Evolutionary conservation across 2,888 invertebrate genomes (phyloP).

Genomic region (Apamea epomidion): DNA sequence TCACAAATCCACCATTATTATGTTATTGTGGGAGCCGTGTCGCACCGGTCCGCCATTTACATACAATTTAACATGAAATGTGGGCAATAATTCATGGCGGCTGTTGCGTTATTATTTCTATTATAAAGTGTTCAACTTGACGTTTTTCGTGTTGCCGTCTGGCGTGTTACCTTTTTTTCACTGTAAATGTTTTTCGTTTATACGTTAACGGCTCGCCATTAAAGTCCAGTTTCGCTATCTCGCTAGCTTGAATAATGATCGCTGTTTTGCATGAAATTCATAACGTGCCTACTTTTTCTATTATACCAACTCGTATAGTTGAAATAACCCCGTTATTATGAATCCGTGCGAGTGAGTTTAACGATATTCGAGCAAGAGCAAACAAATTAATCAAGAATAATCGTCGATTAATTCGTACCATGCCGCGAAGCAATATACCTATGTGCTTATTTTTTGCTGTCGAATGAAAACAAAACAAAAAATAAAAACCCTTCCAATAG

Average conservation of each 20-base stretch:
- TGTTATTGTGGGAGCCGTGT: slow-evolving; percentile 90
- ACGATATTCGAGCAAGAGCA: slow-evolving; percentile 72
- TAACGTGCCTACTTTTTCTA: slow-evolving; percentile 67
- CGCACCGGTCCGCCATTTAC: slow-evolving; percentile 88
- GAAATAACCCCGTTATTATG: slow-evolving; percentile 73
- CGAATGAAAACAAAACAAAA: slow-evolving; percentile 70
- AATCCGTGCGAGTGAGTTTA: slow-evolving; percentile 73
- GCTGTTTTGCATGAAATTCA: slow-evolving; percentile 77
- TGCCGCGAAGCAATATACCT: slow-evolving; percentile 65
- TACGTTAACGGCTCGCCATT: slow-evolving; percentile 80
- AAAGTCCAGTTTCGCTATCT: slow-evolving; percentile 77
- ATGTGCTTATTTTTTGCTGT: slow-evolving; percentile 62
- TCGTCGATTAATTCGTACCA: slow-evolving; percentile 70
- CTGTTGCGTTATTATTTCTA: slow-evolving; percentile 89
- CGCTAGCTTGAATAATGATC: slow-evolving; percentile 74
- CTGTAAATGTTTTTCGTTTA: slow-evolving; percentile 75
- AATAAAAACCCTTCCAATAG: slow-evolving; percentile 75
- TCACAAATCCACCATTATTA: slow-evolving; percentile 90
- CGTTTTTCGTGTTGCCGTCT: slow-evolving; percentile 84
- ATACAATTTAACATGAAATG: slow-evolving; percentile 90
- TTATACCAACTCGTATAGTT: slow-evolving; percentile 66
- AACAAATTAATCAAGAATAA: slow-evolving; percentile 77
- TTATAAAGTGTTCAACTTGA: slow-evolving; percentile 88
- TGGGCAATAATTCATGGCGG: slow-evolving; percentile 88
- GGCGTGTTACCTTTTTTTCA: slow-evolving; percentile 79